These are phyloP conservation scores for Ornithorhynchus anatinus DNA, from an alignment of 2,113 vertebrate species.

Conservation along the genomic window DNA sequence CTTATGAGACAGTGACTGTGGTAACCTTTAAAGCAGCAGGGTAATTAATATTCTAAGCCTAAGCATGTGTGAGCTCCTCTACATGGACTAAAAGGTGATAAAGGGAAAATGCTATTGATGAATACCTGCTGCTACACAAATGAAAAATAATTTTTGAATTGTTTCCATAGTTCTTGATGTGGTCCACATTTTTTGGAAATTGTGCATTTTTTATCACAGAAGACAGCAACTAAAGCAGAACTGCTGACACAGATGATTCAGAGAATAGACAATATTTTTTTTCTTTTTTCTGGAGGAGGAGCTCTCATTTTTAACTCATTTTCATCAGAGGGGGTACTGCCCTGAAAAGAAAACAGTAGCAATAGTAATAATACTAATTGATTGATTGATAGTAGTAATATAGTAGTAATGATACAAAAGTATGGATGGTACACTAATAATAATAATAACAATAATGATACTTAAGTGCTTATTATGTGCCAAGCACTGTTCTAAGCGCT, in stretches of 20 bases:
- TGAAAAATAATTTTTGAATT: neutral
- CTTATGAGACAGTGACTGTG: neutral
- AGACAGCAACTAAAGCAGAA: conserved; percentile 23
- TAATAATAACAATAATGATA: too few species aligned
- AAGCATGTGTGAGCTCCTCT: neutral
- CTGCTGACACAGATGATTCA: neutral
- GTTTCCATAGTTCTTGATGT: conserved; percentile 9
- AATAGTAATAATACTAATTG: too few species aligned
- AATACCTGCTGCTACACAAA: conserved; percentile 27
- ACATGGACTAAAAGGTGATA: conserved; percentile 10
- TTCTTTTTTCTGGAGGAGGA: neutral
- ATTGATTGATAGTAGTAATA: too few species aligned
- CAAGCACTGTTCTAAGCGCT: too few species aligned
- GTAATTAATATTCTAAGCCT: conserved; percentile 32
- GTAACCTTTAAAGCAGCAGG: neutral
- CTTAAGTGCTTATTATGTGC: too few species aligned
- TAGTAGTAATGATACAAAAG: too few species aligned
- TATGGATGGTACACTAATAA: too few species aligned
- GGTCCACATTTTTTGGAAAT: conserved; percentile 27
- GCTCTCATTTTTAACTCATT: conserved; percentile 8
- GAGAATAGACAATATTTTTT: conserved; percentile 1
- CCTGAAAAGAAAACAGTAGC: too few species aligned
- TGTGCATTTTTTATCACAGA: conserved; percentile 40
- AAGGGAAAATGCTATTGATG: conserved; percentile 6
- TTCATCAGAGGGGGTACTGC: too few species aligned